A percentile compares a stretch with the other conserved stretches of the same genome.
These are phyloP conservation scores for Argentina silus DNA, from an alignment of 2,797 vertebrate species.

Conservation along the genomic window DNA sequence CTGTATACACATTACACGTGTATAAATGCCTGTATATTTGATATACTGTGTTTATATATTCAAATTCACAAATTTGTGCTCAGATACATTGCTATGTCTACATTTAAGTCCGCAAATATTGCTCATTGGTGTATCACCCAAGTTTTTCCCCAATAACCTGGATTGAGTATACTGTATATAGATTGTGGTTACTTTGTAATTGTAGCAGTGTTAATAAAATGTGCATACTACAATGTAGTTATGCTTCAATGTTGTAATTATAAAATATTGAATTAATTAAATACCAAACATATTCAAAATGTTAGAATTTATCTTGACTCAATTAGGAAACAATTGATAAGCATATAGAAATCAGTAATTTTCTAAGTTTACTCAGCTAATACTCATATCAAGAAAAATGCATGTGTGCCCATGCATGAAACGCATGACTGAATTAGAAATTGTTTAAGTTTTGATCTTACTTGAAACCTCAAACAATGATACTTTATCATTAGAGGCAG, in stretches of 20 bases:
- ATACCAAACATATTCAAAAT: conserved; percentile 65
- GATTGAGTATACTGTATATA: conserved; percentile 28
- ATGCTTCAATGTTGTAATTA: conserved; percentile 52
- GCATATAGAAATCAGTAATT: conserved; percentile 61
- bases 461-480: neutral
- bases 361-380: conserved; percentile 42
- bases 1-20: conserved; percentile 61
- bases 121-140: conserved; percentile 62
- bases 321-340: conserved; percentile 65
- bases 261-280: conserved; percentile 64
- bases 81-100: conserved; percentile 46
- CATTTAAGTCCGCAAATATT: conserved; percentile 64
- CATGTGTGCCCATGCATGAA: conserved; percentile 40
- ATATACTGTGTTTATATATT: conserved; percentile 38
- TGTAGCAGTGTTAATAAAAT: conserved; percentile 55
- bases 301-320: conserved; percentile 56
- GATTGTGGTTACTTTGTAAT: conserved; percentile 57
- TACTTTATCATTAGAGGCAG: conserved; percentile 10
- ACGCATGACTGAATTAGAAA: conserved; percentile 42
- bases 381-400: conserved; percentile 49
- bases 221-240: conserved; percentile 67
- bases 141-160: conserved; percentile 59
- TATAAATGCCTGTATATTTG: conserved; percentile 46
- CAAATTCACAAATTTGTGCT: conserved; percentile 71
- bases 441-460: conserved; percentile 34